These are phyloP conservation scores for Drosophila littoralis DNA, from an alignment of 1,140 invertebrate species.

Conservation along the genomic window DNA sequence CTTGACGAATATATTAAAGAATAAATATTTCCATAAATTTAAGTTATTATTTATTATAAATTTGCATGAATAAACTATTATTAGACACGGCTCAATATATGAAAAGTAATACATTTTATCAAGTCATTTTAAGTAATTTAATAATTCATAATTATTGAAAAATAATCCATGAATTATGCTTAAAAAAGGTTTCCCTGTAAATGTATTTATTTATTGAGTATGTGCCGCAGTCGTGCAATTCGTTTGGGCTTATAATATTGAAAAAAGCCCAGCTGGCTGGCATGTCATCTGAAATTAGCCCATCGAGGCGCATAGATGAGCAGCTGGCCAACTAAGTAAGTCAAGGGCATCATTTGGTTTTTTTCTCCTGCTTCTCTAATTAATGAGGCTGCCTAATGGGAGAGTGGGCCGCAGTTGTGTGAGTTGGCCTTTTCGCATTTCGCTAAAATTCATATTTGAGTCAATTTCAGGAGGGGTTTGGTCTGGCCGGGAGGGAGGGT, in stretches of 20 bases:
- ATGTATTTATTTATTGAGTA: neutral
- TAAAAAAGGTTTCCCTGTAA: no score
- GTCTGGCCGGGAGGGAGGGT: neutral
- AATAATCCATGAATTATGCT: no score
- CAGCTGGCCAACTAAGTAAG: slow-evolving; percentile 46
- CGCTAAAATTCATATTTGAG: slow-evolving; percentile 48
- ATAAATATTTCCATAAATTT: no score
- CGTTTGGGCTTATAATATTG: slow-evolving; percentile 11
- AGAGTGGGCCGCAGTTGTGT: slow-evolving; percentile 37
- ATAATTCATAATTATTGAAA: no score
- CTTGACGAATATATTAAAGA: no score
- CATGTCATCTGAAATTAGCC: slow-evolving; percentile 42
- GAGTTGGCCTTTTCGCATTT: slow-evolving; percentile 34
- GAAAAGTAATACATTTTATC: no score
- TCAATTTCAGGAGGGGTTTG: slow-evolving; percentile 19
- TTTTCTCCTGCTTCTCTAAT: slow-evolving; percentile 25
- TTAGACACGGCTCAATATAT: no score
- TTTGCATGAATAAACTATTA: no score
- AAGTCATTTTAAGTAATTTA: no score
- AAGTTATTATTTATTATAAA: no score
- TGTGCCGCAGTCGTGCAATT: neutral
- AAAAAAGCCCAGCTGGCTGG: slow-evolving; percentile 33
- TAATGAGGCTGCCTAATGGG: slow-evolving; percentile 49
- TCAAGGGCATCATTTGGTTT: slow-evolving; percentile 55
- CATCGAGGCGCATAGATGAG: slow-evolving; percentile 29